These are phyloP conservation scores for Orthonyx spaldingii DNA, from an alignment of 2,113 vertebrate species.

Conservation along the genomic window DNA sequence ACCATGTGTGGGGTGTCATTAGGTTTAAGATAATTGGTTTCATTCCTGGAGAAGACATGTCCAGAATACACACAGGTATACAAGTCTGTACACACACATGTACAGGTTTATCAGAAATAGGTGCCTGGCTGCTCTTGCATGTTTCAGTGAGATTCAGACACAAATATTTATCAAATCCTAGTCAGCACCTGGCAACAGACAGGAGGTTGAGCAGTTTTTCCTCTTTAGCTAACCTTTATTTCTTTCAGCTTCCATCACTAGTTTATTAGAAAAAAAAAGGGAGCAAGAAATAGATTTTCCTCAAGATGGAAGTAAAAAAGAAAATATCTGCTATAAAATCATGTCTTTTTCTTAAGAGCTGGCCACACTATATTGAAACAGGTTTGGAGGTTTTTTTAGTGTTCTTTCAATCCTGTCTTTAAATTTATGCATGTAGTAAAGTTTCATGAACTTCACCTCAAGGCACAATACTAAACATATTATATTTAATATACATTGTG, in stretches of 20 bases:
- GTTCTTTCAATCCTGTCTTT: not conserved
- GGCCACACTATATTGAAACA: not conserved
- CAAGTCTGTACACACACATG: rapidly evolving
- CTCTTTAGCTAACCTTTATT: not conserved
- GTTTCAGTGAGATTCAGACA: not conserved
- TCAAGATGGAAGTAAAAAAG: not conserved
- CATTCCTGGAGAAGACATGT: not conserved
- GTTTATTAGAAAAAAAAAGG: not conserved
- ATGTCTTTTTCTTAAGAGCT: not conserved
- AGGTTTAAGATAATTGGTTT: not conserved
- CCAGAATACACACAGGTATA: rapidly evolving
- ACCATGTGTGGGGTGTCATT: not conserved
- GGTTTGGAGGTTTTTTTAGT: rapidly evolving
- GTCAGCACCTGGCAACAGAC: not conserved
- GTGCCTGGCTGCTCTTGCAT: not conserved
- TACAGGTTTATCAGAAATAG: not conserved
- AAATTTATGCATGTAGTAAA: not conserved
- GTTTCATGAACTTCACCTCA: not conserved
- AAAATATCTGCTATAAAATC: not conserved
- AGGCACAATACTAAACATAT: not conserved
- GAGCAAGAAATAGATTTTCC: not conserved
- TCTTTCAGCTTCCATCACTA: not conserved
- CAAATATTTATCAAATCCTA: not conserved
- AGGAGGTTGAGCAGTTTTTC: not conserved
- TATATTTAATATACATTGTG: too few species aligned